Evolutionary conservation across 1,140 invertebrate species (phyloP).

Genomic region (Drosophila fuyamai): DNA sequence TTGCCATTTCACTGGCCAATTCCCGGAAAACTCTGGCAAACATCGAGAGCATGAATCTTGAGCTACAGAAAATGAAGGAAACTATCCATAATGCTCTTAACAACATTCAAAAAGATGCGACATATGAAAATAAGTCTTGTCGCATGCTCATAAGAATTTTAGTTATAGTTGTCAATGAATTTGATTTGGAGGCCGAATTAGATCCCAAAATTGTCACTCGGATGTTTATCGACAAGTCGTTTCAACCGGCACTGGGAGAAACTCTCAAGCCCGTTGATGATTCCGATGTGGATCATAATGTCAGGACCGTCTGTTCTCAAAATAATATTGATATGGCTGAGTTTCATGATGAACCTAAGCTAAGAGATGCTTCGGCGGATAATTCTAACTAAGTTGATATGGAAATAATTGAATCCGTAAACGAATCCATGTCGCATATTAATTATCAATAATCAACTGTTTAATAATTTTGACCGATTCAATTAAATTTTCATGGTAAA

Average conservation of each 20-base stretch:
- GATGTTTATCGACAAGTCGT: neutral
- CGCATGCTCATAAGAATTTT: neutral
- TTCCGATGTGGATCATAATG: neutral
- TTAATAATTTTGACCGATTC: conserved; percentile 3
- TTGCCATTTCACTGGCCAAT: conserved; percentile 16
- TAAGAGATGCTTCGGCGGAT: neutral
- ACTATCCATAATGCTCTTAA: conserved; percentile 19
- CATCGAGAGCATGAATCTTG: conserved; percentile 18
- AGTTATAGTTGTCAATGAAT: neutral
- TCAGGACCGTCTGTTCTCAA: neutral
- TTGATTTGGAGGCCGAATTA: neutral
- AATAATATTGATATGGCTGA: neutral
- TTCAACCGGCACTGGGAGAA: neutral
- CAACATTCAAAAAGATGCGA: neutral
- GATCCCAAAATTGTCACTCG: neutral
- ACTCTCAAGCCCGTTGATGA: neutral
- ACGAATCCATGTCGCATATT: neutral
- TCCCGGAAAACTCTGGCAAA: conserved; percentile 18
- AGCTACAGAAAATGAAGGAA: conserved; percentile 44
- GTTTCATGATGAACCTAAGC: neutral
- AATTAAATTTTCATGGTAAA: conserved; percentile 7
- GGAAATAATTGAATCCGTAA: neutral
- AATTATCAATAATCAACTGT: neutral
- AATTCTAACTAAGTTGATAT: neutral
- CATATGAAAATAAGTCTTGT: neutral